Evolutionary conservation across 2,888 invertebrate species (phyloP).

Genomic region (Saturnia pavonia): DNA sequence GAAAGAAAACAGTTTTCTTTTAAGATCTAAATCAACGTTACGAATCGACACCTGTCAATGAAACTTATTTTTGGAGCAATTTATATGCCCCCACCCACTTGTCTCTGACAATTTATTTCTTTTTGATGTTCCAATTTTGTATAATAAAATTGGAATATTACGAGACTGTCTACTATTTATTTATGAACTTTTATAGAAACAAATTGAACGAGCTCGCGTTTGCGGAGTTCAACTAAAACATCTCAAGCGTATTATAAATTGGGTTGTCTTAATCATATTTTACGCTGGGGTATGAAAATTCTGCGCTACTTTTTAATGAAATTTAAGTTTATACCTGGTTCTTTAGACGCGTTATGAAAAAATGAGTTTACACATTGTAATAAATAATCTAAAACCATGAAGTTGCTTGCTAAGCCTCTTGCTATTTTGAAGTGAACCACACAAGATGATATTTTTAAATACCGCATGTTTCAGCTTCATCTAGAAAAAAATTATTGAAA

Average conservation of each 20-base stretch:
- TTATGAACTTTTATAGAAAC: neutral
- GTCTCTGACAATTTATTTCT: slow-evolving; percentile 32
- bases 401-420: too few species aligned
- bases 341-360: too few species aligned
- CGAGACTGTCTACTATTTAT: neutral
- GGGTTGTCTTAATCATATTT: neutral
- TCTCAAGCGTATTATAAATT: neutral
- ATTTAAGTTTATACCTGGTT: too few species aligned
- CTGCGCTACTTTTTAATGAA: too few species aligned
- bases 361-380: too few species aligned
- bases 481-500: too few species aligned
- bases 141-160: neutral
- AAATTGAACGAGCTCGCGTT: neutral
- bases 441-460: too few species aligned
- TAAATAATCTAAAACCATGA: too few species aligned
- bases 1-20: neutral
- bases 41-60: slow-evolving; percentile 15
- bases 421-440: too few species aligned
- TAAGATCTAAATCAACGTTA: slow-evolving; percentile 28
- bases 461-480: too few species aligned
- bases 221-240: neutral
- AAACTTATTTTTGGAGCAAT: slow-evolving; percentile 12
- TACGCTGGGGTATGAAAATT: neutral
- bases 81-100: slow-evolving; percentile 32
- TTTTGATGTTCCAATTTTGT: slow-evolving; percentile 19